Evolutionary conservation across 2,888 invertebrate genomes (phyloP), one percentile per base, ranked within the genome.

Genomic region (Lepidonotus clava): DNA sequence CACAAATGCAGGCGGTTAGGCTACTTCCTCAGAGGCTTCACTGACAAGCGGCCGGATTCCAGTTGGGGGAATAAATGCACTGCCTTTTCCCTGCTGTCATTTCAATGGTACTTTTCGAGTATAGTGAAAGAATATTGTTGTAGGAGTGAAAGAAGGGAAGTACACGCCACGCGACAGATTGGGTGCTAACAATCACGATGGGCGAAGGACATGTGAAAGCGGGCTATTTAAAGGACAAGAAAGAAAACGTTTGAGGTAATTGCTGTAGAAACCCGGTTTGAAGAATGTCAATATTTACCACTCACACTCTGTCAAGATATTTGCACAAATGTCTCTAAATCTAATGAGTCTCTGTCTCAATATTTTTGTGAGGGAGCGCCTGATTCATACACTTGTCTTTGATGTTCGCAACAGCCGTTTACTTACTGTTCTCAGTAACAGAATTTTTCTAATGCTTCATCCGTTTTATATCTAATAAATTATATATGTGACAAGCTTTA

Each of bases 141-240:
- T 18, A 34, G 71, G 21, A 61, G 36, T 5, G 36, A 71, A n/a
- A 71, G 71, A 71, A 34, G 18, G 71, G 71, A 71, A 71, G 38
- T 38, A 71, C 36, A 18, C 46, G 46, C 71, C 71, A 38, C 24
- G 36, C 18, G 21, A 71, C 14, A 21, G 56, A 38, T 6, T 32
- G 71, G 14, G 71, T 21, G 18, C 71, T 34, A 66, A 71, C 71
- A 71, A 71, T 71, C 71, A 71, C 71, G 71, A n/a, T 24, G 24
- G 61, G 24, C 28, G 61, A 24, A 24, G 5, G 71, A 14, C 21
- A 34, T 36, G 38, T 21, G 36, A 71, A 36, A 0, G 71, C 36
- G 36, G 8, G 36, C 71, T 71, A 11, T 71, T 14, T 38, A 0
- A 11, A 61, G 61, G 8, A 46, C 46, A 18, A 46, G 46, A 11